These are phyloP conservation scores for Borostomias antarcticus DNA, from an alignment of 2,797 vertebrate genomes.

Conservation along the genomic window DNA sequence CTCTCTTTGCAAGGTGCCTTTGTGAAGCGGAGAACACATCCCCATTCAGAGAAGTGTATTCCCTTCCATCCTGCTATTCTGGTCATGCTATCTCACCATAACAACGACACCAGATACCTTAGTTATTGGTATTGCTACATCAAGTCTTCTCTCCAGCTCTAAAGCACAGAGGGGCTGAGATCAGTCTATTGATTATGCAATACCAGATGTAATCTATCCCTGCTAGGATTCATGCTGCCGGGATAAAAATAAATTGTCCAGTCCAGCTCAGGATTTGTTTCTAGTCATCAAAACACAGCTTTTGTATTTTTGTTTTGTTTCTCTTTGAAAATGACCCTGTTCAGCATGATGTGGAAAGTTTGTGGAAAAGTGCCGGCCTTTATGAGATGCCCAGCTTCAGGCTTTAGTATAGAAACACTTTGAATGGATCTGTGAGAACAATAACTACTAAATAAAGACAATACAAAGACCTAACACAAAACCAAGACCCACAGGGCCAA, in stretches of 20 bases:
- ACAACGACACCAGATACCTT: conserved; percentile 1
- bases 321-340: neutral
- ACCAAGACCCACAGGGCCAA: neutral
- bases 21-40: neutral
- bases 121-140: neutral
- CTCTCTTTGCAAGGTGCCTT: neutral
- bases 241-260: neutral
- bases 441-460: neutral
- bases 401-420: neutral
- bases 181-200: conserved; percentile 53
- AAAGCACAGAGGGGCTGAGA: conserved; percentile 25
- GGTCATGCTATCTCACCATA: neutral
- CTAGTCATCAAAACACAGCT: neutral
- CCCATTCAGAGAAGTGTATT: neutral
- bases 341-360: neutral
- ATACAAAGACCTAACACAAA: neutral
- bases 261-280: neutral
- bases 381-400: neutral
- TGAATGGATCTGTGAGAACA: neutral
- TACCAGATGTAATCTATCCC: conserved; percentile 36
- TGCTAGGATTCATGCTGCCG: conserved; percentile 20
- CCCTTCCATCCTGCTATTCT: neutral
- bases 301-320: neutral
- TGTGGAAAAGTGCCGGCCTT: neutral
- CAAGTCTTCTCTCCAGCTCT: neutral